phyloP scores from a whole-genome alignment of 2,797 vertebrate species.

The Gobio occitaniae region DNA sequence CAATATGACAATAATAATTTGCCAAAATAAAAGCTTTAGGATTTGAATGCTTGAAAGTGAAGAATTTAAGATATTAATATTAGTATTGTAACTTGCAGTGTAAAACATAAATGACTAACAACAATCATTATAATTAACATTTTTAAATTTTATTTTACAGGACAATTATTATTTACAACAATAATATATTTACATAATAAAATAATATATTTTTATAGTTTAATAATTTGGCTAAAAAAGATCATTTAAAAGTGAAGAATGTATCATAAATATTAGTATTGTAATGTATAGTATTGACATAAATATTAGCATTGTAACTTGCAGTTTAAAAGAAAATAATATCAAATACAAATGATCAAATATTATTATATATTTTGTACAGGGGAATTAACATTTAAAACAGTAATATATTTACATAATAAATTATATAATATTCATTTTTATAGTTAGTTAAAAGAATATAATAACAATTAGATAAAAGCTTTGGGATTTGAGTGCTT shows the following conservation, averaged over 20 bases:
- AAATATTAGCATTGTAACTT: no score
- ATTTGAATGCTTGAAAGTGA: background rate
- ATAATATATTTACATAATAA: background rate
- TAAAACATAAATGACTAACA: background rate
- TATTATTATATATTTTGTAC: no score
- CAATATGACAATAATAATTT: background rate
- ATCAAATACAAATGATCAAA: no score
- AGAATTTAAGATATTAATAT: background rate
- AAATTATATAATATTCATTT: rapidly evolving
- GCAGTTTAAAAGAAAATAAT: no score
- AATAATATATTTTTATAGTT: background rate
- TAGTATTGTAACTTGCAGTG: background rate
- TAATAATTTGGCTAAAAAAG: no score
- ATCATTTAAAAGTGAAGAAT: no score
- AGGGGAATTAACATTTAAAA: background rate
- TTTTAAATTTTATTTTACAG: no score
- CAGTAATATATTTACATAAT: background rate
- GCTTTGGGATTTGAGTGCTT: background rate
- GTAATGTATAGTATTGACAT: no score
- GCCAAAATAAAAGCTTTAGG: background rate
- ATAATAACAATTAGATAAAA: background rate
- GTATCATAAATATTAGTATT: no score
- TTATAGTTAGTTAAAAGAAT: background rate
- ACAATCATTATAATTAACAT: background rate
- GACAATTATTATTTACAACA: background rate